Percentiles rank a stretch among this genome's conserved stretches.
These are phyloP conservation scores for Bombyx huttoni DNA, from an alignment of 2,888 invertebrate genomes.

Conservation along the genomic window DNA sequence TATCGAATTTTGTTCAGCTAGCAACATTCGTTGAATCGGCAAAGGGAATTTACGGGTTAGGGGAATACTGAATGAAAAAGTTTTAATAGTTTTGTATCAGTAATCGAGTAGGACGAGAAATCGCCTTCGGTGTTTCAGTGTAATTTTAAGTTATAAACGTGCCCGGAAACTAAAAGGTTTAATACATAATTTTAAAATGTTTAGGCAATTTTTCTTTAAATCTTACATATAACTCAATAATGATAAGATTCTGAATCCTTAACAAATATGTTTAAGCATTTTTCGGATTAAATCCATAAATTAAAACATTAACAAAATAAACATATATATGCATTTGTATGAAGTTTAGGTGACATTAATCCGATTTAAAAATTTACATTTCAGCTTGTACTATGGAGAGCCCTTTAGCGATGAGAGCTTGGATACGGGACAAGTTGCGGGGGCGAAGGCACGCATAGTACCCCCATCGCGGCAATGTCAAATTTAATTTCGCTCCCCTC, in stretches of 20 bases:
- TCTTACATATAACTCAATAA: too few species aligned
- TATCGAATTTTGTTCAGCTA: too few species aligned
- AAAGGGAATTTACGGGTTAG: background rate
- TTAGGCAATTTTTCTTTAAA: too few species aligned
- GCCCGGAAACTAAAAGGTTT: too few species aligned
- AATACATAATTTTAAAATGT: too few species aligned
- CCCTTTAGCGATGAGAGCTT: slow-evolving; percentile 22
- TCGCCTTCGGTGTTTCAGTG: background rate
- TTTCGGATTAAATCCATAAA: too few species aligned
- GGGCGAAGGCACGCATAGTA: slow-evolving; percentile 23
- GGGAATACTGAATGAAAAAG: background rate
- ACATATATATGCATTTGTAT: background rate
- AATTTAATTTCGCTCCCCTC: slow-evolving; percentile 36
- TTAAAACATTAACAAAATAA: background rate
- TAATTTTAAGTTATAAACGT: background rate
- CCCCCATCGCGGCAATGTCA: slow-evolving; percentile 13
- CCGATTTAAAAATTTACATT: slow-evolving; percentile 3
- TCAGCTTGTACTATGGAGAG: slow-evolving; percentile 5
- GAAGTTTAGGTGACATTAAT: background rate
- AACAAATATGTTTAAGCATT: too few species aligned
- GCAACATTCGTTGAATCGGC: too few species aligned
- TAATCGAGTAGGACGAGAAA: background rate
- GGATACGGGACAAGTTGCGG: slow-evolving; percentile 16
- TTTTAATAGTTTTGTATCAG: background rate
- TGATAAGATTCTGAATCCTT: too few species aligned